Conservation (phyloP, 2,797 vertebrate genomes). For the Gymnodraco acuticeps region DNA sequence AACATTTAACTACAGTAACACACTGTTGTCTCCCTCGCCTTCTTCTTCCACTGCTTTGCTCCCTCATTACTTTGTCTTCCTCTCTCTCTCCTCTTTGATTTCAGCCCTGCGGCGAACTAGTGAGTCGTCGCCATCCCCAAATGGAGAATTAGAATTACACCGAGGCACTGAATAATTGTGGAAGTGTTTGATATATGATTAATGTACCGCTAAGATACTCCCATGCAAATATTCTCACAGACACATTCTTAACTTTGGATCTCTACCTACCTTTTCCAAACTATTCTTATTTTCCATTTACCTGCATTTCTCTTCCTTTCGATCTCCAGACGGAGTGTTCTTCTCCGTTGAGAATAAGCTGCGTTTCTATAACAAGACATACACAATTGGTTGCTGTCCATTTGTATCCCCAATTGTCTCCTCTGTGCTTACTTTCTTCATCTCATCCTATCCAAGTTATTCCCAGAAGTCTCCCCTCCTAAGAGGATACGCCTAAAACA, state of each 20-base stretch:
- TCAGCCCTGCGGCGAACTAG: slow-evolving; percentile 46
- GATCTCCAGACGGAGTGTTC: slow-evolving; percentile 1
- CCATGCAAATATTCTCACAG: slow-evolving; percentile 34
- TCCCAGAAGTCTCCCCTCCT: slow-evolving; percentile 22
- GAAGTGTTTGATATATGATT: slow-evolving; percentile 54
- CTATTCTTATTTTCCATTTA: not conserved
- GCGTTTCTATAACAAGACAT: not conserved
- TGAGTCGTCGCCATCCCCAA: slow-evolving; percentile 42
- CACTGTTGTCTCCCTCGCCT: slow-evolving; percentile 54
- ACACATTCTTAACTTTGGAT: not conserved
- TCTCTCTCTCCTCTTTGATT: slow-evolving; percentile 54
- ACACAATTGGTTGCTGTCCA: slow-evolving; percentile 7
- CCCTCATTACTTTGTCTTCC: slow-evolving; percentile 36
- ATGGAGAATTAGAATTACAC: slow-evolving; percentile 66
- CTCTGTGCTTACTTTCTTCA: not conserved
- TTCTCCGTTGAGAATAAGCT: slow-evolving; percentile 30
- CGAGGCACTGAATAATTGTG: slow-evolving; percentile 26
- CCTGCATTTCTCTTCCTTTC: slow-evolving; percentile 5
- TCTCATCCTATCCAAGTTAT: slow-evolving; percentile 16
- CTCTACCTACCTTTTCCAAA: slow-evolving; percentile 12
- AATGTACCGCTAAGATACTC: slow-evolving; percentile 23
- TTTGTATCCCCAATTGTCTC: slow-evolving; percentile 19
- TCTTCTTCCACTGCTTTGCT: not conserved
- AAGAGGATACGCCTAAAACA: slow-evolving; percentile 22
- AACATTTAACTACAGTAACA: slow-evolving; percentile 69